Base-by-base conservation (phyloP, 2,797 vertebrate species). In the Ceryle rudis region DNA sequence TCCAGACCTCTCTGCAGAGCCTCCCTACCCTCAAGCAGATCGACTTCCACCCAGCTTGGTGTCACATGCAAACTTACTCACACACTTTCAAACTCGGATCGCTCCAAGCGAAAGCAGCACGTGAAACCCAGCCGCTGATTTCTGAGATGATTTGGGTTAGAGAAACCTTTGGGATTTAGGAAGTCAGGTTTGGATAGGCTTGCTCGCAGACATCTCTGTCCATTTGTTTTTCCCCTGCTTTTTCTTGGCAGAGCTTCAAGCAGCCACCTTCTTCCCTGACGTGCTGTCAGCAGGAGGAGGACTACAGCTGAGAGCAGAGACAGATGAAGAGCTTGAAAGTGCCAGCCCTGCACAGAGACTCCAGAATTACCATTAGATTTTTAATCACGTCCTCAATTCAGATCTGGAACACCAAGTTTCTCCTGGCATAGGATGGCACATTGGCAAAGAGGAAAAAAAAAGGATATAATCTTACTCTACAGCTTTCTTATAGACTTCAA, bases 401-500 rank as follows among this genome's bases (percentile, higher is more conserved):
- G 46, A 78, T 74, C 81, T 64, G 64, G 55, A 37, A 81, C 73
- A 90, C 55, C 70, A 83, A 73, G 66, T 79, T 69, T 70, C 75
- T 89, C 72, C 89, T 69, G 37, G 92, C 78, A 70, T 1, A 71
- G 33, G 60, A 73, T n/a, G 18, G 57, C 55, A 82, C 33, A 51
- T 0, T 9, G 64, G 61, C 65, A 96, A 31, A 54, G 29, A 54
- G 29, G 10, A 17, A 19, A 31, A 54, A 54, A 52, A 52, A 71
- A 28, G 41, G 44, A 16, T 29, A 92, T 47, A 37, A 29, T 93
- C 99, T 99, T 98, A 99, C 99, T 99, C 99, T 65, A 99, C 97
- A 2, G 99, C 99, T 73, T 98, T 99, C 97, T 98, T 99, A 69
- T 99, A 99, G 95, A 99, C 98, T 54, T 99, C 99, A 5, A 99